A percentile compares a stretch with the other conserved stretches of the same genome.
Conservation (phyloP, 2,888 invertebrate genomes). For the Andrena flavipes region DNA sequence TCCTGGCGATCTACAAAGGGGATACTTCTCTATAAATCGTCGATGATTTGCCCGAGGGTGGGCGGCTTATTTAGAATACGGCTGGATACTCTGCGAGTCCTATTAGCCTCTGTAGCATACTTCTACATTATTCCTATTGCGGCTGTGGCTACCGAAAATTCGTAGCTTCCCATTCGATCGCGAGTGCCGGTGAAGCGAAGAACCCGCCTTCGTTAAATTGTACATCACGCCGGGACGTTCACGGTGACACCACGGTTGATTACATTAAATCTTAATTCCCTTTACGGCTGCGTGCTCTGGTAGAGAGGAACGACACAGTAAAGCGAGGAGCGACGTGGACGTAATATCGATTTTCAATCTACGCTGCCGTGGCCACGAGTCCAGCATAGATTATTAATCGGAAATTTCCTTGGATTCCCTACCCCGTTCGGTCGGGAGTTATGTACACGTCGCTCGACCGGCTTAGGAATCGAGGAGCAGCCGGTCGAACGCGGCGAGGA, state of each 20-base stretch:
- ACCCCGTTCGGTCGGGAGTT: neutral
- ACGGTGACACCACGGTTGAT: constrained; percentile 8
- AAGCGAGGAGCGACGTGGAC: constrained; percentile 1
- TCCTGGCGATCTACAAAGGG: neutral
- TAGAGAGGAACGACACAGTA: neutral
- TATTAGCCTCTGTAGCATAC: too few species aligned
- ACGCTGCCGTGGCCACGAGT: constrained; percentile 5
- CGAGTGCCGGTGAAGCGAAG: neutral
- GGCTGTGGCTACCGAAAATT: neutral
- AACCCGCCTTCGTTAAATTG: constrained; percentile 4
- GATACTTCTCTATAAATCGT: neutral
- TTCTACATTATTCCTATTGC: neutral
- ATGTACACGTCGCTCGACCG: neutral
- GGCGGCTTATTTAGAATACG: too few species aligned
- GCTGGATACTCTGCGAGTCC: too few species aligned
- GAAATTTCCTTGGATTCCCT: neutral
- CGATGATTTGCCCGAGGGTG: too few species aligned
- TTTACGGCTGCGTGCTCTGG: constrained; percentile 13
- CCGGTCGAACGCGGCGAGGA: neutral
- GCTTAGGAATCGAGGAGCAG: neutral
- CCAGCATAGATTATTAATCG: constrained; percentile 30
- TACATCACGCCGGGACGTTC: neutral
- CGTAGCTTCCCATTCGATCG: neutral
- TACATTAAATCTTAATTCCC: constrained; percentile 45
- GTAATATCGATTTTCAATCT: constrained; percentile 38